Percentiles rank a stretch among this genome's conserved stretches.
Evolutionary conservation across 2,888 invertebrate species (phyloP).

Genomic region (Scaptomyza tumidula): DNA sequence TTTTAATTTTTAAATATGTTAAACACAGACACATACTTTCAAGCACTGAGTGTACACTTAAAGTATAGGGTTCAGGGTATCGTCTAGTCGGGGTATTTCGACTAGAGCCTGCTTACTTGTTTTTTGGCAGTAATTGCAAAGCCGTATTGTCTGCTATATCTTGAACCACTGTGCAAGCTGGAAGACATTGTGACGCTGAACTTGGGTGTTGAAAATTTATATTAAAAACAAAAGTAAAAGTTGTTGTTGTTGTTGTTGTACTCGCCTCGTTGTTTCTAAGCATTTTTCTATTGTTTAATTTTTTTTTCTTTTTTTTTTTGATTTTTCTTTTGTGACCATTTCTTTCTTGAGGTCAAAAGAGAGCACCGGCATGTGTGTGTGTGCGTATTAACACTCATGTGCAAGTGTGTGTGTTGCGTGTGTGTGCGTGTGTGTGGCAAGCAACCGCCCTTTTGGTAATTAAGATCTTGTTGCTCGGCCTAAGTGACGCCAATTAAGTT

Average conservation of each 20-base stretch:
- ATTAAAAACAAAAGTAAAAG: conserved; percentile 78
- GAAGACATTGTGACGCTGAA: conserved; percentile 52
- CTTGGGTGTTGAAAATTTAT: conserved; percentile 72
- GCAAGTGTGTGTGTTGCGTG: conserved; percentile 7
- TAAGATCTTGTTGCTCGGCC: conserved; percentile 62
- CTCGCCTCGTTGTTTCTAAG: conserved; percentile 44
- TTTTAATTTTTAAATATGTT: no score
- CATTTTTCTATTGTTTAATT: conserved; percentile 57
- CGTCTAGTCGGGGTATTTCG: no score
- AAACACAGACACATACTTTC: no score
- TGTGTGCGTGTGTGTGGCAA: conserved; percentile 18
- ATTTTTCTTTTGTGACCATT: conserved; percentile 40
- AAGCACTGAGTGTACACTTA: no score
- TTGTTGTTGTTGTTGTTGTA: conserved; percentile 53
- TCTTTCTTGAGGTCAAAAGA: conserved; percentile 58
- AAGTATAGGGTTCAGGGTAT: no score
- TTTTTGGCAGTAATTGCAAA: no score
- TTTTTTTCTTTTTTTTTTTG: conserved; percentile 29
- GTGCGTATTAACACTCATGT: conserved; percentile 7
- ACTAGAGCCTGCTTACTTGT: no score
- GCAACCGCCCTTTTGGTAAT: conserved; percentile 56
- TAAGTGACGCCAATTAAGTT: conserved; percentile 76
- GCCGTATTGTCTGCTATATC: no score
- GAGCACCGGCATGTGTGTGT: conserved; percentile 39
- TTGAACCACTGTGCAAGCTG: conserved; percentile 44